Conservation (phyloP, 2,888 invertebrate genomes). For the Eupithecia pulchellata region DNA sequence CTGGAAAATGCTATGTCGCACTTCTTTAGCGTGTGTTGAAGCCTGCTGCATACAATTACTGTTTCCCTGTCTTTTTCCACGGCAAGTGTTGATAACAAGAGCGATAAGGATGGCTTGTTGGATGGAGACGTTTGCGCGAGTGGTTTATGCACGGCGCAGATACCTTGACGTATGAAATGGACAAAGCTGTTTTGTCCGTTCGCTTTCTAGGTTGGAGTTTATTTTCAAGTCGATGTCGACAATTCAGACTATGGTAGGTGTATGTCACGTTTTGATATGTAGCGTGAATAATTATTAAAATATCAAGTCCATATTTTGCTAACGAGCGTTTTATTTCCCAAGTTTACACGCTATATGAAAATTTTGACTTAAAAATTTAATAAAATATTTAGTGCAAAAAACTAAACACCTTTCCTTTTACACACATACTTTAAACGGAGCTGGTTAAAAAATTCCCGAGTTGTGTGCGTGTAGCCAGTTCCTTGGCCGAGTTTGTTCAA, state of each 20-base stretch:
- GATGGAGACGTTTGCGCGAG: slow-evolving; percentile 61
- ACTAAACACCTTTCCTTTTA: slow-evolving; percentile 13
- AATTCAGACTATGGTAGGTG: background rate
- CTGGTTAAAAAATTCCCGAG: slow-evolving; percentile 48
- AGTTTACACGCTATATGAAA: background rate
- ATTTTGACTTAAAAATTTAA: background rate
- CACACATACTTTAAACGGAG: slow-evolving; percentile 34
- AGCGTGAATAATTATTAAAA: background rate
- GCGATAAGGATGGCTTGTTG: slow-evolving; percentile 54
- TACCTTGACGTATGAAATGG: slow-evolving; percentile 46
- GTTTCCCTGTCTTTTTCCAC: slow-evolving; percentile 54
- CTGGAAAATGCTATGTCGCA: slow-evolving; percentile 37
- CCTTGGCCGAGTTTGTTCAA: slow-evolving; percentile 73
- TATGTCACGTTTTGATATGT: background rate
- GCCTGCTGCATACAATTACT: slow-evolving; percentile 55
- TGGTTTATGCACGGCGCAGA: slow-evolving; percentile 54
- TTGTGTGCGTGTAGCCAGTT: slow-evolving; percentile 56
- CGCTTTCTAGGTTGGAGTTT: slow-evolving; percentile 34
- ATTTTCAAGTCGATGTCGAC: slow-evolving; percentile 25
- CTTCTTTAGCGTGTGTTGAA: slow-evolving; percentile 35
- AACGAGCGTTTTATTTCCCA: background rate
- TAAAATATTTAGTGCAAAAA: background rate
- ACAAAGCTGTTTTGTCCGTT: slow-evolving; percentile 41
- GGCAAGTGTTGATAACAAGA: slow-evolving; percentile 49
- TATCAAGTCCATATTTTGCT: background rate